phyloP scores from a whole-genome alignment of 2,113 vertebrate species.

The Microtus ochrogaster region DNA sequence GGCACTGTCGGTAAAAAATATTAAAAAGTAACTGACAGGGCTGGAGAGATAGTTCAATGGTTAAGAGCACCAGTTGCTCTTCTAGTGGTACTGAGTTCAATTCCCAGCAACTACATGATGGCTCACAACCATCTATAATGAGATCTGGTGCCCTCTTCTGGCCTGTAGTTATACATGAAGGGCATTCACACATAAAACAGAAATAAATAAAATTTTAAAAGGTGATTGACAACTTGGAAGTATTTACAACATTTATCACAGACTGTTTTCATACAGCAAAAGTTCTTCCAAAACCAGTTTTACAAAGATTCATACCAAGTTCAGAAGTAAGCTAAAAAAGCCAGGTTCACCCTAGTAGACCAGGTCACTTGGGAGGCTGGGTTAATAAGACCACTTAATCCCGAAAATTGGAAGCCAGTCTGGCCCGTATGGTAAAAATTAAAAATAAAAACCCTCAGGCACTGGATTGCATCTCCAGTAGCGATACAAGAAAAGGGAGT shows the following conservation, averaged over 20 bases:
- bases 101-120: not conserved
- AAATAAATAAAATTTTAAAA: too few species aligned
- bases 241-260: not conserved
- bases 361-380: not conserved
- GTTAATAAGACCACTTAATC: not conserved
- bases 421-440: not conserved
- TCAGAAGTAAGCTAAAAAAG: not conserved
- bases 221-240: not conserved
- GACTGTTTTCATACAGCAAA: not conserved
- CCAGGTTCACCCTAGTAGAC: not conserved
- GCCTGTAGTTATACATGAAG: not conserved
- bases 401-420: not conserved
- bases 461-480: not conserved
- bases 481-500: not conserved
- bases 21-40: not conserved
- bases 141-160: not conserved
- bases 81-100: not conserved
- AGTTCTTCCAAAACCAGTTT: slow-evolving; percentile 16
- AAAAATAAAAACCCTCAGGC: not conserved
- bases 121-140: not conserved
- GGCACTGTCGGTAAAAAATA: not conserved
- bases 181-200: too few species aligned
- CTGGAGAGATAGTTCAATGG: not conserved
- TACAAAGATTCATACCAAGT: not conserved
- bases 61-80: not conserved